Evolutionary conservation across 2,113 vertebrate genomes (phyloP), one percentile per base, ranked within the genome.

Genomic region (Hemibates koningsi): DNA sequence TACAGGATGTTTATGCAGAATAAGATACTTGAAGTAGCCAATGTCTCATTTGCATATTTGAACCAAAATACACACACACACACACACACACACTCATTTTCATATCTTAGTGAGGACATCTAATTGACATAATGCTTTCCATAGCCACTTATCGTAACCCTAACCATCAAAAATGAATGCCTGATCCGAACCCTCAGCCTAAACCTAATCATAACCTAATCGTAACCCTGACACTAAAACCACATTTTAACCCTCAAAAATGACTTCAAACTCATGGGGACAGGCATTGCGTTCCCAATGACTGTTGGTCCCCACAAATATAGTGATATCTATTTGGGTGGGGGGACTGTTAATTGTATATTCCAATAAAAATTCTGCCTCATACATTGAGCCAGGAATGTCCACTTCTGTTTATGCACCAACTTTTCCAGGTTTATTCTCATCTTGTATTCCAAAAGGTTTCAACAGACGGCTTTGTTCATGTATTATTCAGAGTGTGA

Each of bases 1-100:
- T 68, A 41, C 63, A n/a, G 61, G 61, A 66, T 66, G 61, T 38
- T 66, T 38, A 66, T 66, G n/a, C 63, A 68, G 34, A 68, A 21
- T 68, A 41, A 68, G 11, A 21, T 41, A 38, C 27, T 68, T 68
- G 36, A 66, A 66, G 19, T n/a, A 66, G 61, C 32, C 32, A n/a
- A n/a, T 66, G 17, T 66, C 17, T 38, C 32, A 66, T 38, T n/a
- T 66, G 10, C 17, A 36, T 66, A 66, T 66, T n/a, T 38, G 10
- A 66, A 66, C 6, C 61, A n/a, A 66, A 66, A 36, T 12, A 9
- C 0, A 32, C 0, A 56, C 6, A 12, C n/a, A 21, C 10, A 19
- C 7, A 9, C 48, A 52, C 48, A 50, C 16, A 19, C 16, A 19
- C n/a, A 21, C 53, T 3, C 53, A 56, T 4, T 32, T 32, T 61